Conservation (phyloP, 1,140 invertebrate species). For the Orius laevigatus region DNA sequence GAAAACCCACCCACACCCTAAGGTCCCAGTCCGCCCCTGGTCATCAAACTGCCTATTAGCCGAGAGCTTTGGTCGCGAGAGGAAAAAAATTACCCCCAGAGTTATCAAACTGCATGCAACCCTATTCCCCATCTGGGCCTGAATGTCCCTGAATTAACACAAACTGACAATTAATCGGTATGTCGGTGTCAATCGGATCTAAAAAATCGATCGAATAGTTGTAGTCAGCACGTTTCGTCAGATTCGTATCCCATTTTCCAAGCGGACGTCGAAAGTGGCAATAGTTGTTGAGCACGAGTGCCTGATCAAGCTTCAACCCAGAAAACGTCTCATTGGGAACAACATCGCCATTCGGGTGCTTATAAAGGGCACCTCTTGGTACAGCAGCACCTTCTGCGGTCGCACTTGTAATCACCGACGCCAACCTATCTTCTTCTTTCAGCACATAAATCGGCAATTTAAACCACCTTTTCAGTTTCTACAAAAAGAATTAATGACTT, state of each 20-base stretch:
- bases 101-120: neutral
- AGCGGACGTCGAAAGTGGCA: slow-evolving; percentile 45
- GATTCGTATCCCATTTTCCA: slow-evolving; percentile 52
- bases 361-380: slow-evolving; percentile 52
- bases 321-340: slow-evolving; percentile 48
- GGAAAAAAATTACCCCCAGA: too few species aligned
- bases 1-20: too few species aligned
- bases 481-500: neutral
- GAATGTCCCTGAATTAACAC: neutral
- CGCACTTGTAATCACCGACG: slow-evolving; percentile 47
- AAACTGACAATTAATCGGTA: slow-evolving; percentile 27
- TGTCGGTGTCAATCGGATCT: slow-evolving; percentile 48
- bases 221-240: slow-evolving; percentile 50
- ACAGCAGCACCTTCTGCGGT: slow-evolving; percentile 47
- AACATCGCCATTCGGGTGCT: slow-evolving; percentile 41
- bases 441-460: slow-evolving; percentile 23
- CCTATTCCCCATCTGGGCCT: neutral
- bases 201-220: slow-evolving; percentile 62
- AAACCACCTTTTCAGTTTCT: slow-evolving; percentile 5
- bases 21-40: too few species aligned
- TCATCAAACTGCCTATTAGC: too few species aligned
- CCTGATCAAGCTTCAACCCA: slow-evolving; percentile 40
- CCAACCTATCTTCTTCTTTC: slow-evolving; percentile 59
- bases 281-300: slow-evolving; percentile 44
- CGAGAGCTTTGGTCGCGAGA: too few species aligned